Conservation (phyloP, 2,888 invertebrate species). For the Tortricodes alternella region DNA sequence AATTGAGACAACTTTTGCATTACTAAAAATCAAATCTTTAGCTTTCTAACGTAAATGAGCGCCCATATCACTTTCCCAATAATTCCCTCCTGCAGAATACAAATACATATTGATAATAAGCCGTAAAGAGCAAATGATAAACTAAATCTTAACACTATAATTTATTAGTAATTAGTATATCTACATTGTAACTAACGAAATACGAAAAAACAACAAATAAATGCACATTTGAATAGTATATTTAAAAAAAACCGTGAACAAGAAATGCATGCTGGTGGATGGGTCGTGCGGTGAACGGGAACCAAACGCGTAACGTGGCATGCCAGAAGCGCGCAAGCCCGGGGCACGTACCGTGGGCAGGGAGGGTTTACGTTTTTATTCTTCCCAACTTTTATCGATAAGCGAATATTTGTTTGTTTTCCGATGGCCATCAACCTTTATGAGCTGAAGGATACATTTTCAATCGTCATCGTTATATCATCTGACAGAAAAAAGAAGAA, state of each 20-base stretch:
- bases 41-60: not conserved
- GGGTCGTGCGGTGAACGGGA: constrained; percentile 41
- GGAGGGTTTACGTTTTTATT: constrained; percentile 9
- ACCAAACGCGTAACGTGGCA: constrained; percentile 44
- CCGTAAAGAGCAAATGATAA: not conserved
- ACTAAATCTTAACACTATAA: constrained; percentile 6
- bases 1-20: no score
- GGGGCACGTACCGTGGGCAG: constrained; percentile 47
- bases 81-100: not conserved
- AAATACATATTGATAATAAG: not conserved
- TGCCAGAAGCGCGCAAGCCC: constrained; percentile 43
- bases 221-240: not conserved
- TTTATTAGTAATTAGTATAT: constrained; percentile 19
- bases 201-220: constrained; percentile 10
- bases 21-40: not conserved
- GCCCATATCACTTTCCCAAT: not conserved
- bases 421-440: no score
- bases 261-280: constrained; percentile 30
- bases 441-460: no score
- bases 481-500: no score
- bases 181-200: constrained; percentile 5
- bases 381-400: not conserved
- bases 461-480: no score
- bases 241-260: constrained; percentile 11
- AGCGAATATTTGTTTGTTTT: no score